Base-by-base conservation (phyloP, 1,140 invertebrate genomes). In the Oreohelix idahoensis region DNA sequence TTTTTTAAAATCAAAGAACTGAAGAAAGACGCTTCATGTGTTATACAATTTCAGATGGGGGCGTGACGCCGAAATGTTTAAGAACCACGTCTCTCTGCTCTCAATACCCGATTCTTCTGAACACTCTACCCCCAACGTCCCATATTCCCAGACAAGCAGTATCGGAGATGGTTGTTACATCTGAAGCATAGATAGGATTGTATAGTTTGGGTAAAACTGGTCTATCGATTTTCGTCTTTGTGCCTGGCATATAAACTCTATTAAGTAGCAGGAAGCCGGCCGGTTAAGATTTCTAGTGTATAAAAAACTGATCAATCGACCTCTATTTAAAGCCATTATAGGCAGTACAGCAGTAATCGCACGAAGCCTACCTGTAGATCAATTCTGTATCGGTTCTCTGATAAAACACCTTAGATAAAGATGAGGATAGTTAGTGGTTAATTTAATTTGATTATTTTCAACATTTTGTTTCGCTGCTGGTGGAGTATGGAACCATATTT, bases 231-330 rank as follows among this genome's bases (percentile, higher is more conserved):
- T 75, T 45, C 73, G 10, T 75, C 39, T 75, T 36, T 75, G 36
- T 42, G 35, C n/a, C 69, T 39, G 69, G 35, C 73, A 36, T 75
- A 75, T 75, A 75, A 75, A 75, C 73, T 42, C 38, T 75, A 45
- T 42, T 75, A 75, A 75, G 73, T 75, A 38, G 36, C 73, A 39
- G 36, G 36, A 39, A 75, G 73, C 39, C 73, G 23, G 39, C 39
- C 69, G 39, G 73, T 75, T 75, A 75, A 75, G 73, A 75, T 75
- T 75, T 75, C 73, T 42, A 36, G 39, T 75, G 73, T 75, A 45
- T 13, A 45, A 75, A 75, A 45, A 75, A 58, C 36, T 75, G 39
- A 75, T 75, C 73, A 75, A 45, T 42, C 73, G 69, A 39, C 69
- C 69, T 71, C 69, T n/a, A 71, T 71, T 71, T 71, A 71, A 71